Conservation (phyloP, 2,888 invertebrate genomes). For the Drosophila falleni region DNA sequence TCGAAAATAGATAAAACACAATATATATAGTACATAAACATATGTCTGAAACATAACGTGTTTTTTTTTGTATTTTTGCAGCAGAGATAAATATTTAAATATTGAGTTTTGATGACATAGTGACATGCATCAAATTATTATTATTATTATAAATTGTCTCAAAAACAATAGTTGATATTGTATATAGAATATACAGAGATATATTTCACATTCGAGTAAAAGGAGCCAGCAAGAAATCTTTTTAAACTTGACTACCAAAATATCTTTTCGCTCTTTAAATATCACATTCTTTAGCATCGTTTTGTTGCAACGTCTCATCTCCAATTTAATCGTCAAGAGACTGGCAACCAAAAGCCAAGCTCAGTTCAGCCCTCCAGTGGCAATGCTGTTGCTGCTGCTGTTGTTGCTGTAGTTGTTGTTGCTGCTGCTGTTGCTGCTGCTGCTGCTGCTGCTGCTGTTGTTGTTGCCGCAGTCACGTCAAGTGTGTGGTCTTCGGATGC, state of each 20-base stretch:
- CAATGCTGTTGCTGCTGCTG: slow-evolving; percentile 15
- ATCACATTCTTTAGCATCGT: slow-evolving; percentile 5
- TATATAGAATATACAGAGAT: background rate
- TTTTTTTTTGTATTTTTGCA: too few species aligned
- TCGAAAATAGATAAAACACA: background rate
- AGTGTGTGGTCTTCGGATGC: slow-evolving; percentile 76
- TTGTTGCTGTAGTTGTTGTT: slow-evolving; percentile 4
- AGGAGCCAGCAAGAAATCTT: background rate
- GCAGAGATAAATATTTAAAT: too few species aligned
- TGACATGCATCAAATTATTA: background rate
- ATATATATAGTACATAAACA: too few species aligned
- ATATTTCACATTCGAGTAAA: background rate
- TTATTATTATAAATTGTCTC: background rate
- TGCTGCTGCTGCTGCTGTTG: slow-evolving; percentile 9
- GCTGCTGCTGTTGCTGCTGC: slow-evolving; percentile 11
- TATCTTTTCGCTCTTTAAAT: background rate
- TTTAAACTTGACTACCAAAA: background rate
- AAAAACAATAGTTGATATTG: too few species aligned
- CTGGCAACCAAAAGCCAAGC: slow-evolving; percentile 43
- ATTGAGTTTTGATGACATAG: background rate
- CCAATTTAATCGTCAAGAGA: slow-evolving; percentile 62
- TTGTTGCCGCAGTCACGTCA: slow-evolving; percentile 47
- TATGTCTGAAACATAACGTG: background rate
- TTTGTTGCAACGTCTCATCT: slow-evolving; percentile 52
- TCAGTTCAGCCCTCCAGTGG: slow-evolving; percentile 34